Evolutionary conservation across 2,797 vertebrate species (phyloP), one percentile per base, ranked within the genome.

Genomic region (Nannoperca obscura): DNA sequence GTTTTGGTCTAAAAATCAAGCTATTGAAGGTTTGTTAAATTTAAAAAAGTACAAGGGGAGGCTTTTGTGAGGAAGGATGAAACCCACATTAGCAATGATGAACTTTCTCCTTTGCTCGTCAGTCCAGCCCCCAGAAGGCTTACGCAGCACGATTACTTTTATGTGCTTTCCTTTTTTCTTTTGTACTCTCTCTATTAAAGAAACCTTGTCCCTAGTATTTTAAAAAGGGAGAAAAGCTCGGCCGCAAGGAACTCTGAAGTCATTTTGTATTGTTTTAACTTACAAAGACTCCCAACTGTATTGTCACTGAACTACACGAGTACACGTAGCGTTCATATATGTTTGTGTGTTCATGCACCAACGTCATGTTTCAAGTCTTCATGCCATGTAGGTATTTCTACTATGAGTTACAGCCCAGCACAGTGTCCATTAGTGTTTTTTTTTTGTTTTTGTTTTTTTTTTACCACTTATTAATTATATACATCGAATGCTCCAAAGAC

Each of bases 101-200:
- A 83, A 38, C 2, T 27, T 27, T 54, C 64, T 38, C 71, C 55
- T 70, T 73, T 46, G 34, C 47, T 60, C 13, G 2, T 81, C 64
- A 74, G 30, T 69, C 58, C 60, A 74, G 47, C 60, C 66, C 71
- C 50, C 36, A 68, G 74, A 61, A 71, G 70, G 44, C 59, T 68
- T 13, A 15, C n/a, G 60, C n/a, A 54, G 34, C 11, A 6, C 0
- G 1, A 15, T 34, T 32, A 17, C 14, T 63, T 83, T 78, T 71
- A 3, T 76, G 15, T 27, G 1, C 4, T 78, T 65, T 22, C 27
- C 17, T 11, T 17, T 32, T 52, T 50, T 24, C 3, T 32, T 46
- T 53, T 55, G n/a, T 47, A 44, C 17, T 54, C 4, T 57, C 38
- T 50, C n/a, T 55, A 9, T 59, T 14, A 54, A 71, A 63, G 10